Conservation (phyloP, 2,888 invertebrate genomes). For the Rhamphomyia laevipes region DNA sequence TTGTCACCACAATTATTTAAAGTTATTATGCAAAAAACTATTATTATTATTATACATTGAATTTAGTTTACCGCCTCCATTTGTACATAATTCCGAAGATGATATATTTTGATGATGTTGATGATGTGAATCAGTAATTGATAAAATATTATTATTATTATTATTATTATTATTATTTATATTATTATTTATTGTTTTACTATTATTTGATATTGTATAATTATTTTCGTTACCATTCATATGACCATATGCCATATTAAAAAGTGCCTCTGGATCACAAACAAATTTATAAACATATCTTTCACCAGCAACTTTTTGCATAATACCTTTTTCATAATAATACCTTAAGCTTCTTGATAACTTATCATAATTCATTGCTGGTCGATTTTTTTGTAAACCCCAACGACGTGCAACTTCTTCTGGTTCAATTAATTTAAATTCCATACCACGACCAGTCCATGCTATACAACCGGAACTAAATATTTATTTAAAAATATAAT, state of each 20-base stretch:
- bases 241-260: slow-evolving; percentile 63
- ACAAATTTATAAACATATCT: slow-evolving; percentile 95
- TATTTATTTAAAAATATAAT: not conserved
- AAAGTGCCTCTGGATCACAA: slow-evolving; percentile 84
- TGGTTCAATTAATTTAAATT: slow-evolving; percentile 91
- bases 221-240: slow-evolving; percentile 17
- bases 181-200: slow-evolving; percentile 1
- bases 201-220: slow-evolving; percentile 11
- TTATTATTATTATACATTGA: not conserved
- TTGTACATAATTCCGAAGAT: not conserved
- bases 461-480: slow-evolving; percentile 69
- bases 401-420: slow-evolving; percentile 92
- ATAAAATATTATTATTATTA: not conserved
- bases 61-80: not conserved
- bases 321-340: slow-evolving; percentile 96
- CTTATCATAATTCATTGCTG: slow-evolving; percentile 97
- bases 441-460: slow-evolving; percentile 91
- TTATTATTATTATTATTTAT: not conserved
- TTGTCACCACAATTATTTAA: slow-evolving; percentile 3
- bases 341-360: slow-evolving; percentile 87
- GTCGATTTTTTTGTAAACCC: slow-evolving; percentile 93
- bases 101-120: not conserved
- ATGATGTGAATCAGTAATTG: not conserved
- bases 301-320: slow-evolving; percentile 95
- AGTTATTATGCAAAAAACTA: not conserved